Conservation (phyloP, 1,140 invertebrate genomes). For the Dreissena rostriformis region DNA sequence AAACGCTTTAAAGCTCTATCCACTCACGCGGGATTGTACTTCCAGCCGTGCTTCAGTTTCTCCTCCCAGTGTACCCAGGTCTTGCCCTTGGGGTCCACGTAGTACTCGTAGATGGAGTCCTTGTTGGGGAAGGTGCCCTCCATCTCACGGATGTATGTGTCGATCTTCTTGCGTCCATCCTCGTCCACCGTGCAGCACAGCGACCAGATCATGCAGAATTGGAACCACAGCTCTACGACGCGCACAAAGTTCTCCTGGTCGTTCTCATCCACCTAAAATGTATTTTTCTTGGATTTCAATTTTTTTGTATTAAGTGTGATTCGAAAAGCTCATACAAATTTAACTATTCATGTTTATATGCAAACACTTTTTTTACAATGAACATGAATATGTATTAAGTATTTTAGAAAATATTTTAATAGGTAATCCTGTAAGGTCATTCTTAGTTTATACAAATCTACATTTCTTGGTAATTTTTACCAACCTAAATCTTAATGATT, state of each 20-base stretch:
- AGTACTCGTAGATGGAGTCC: slow-evolving; percentile 94
- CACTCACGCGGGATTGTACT: slow-evolving; percentile 85
- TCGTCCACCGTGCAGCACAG: slow-evolving; percentile 90
- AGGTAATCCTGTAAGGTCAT: too few relatives aligned
- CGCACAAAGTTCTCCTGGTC: slow-evolving; percentile 78
- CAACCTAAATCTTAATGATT: too few relatives aligned
- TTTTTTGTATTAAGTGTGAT: too few relatives aligned
- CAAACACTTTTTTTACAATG: too few relatives aligned
- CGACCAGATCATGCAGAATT: slow-evolving; percentile 92
- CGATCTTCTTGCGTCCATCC: slow-evolving; percentile 89
- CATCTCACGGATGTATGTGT: slow-evolving; percentile 90
- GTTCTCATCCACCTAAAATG: slow-evolving; percentile 75
- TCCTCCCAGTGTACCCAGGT: slow-evolving; percentile 90
- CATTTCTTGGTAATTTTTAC: too few relatives aligned
- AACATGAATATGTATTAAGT: too few relatives aligned
- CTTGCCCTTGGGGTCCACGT: slow-evolving; percentile 87
- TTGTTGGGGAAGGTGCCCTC: slow-evolving; percentile 92
- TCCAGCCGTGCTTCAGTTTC: slow-evolving; percentile 87
- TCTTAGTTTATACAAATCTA: too few relatives aligned
- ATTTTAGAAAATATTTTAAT: too few relatives aligned
- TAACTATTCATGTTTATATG: too few relatives aligned
- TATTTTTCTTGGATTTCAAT: too few relatives aligned
- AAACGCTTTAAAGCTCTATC: too few relatives aligned
- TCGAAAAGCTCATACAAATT: too few relatives aligned
- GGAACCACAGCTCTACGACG: slow-evolving; percentile 90